Evolutionary conservation across 2,797 vertebrate species (phyloP), one percentile per base, ranked within the genome.

Genomic region (Enteromius unitaeniatus): DNA sequence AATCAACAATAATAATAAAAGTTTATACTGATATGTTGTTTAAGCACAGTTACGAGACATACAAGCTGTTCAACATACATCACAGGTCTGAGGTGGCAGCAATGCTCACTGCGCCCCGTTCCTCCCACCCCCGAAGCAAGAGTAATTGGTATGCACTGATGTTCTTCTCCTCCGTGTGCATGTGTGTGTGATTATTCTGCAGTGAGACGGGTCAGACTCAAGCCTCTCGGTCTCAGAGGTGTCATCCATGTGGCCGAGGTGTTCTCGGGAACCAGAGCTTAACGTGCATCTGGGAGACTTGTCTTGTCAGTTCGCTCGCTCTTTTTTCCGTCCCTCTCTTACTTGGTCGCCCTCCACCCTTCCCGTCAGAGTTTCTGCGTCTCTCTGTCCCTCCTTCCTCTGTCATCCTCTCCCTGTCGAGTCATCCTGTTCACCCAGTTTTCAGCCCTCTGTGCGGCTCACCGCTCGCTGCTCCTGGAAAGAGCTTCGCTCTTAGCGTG

Each of bases 131-230:
- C 77, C 76, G 79, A 73, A 53, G 49, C 53, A 31, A 51, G 55
- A 78, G 82, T 87, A 79, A 89, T 88, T 88, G 81, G 81, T 85
- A 89, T 88, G 85, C 87, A 76, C 75, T 74, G 83, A 85, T 85
- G 83, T 83, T 83, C 75, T 77, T 78, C 69, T 72, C 69, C 47
- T 42, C 51, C 19, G 11, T 13, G 47, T 55, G 51, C 23, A 31
- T 74, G 13, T 68, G 78, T 62, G 74, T 60, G 82, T 84, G 80
- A 77, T 67, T 28, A 77, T 47, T 62, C 53, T 77, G 79, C 87
- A 73, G 70, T 13, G 78, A 83, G 85, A 83, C 31, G 81, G 86
- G 60, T 78, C 68, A 42, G 62, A 51, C 72, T 84, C 80, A 5
- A 64, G 55, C 70, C 58, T 51, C 53, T 45, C 45, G 58, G 68